Evolutionary conservation across 2,888 invertebrate genomes (phyloP), one percentile per base, ranked within the genome.

Genomic region (Limenitis camilla): DNA sequence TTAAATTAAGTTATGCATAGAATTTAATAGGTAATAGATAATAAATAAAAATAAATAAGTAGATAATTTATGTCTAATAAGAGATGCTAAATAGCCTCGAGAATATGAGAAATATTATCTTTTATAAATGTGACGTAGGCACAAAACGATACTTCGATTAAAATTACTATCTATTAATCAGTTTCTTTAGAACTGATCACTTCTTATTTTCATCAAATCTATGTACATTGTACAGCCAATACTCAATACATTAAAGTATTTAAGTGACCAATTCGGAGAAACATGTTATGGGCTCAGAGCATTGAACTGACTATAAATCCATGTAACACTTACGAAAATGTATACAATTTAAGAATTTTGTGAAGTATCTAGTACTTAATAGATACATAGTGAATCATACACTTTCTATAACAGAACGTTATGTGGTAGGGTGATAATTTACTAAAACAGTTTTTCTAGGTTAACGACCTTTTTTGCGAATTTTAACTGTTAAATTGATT

Each of bases 391-490:
- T 58, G 58, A 58, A 39, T 55, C 55, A 55, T 29, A 35, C 29
- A 43, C 40, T 47, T 60, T 49, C 54, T 52, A 31, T 51, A 51
- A 54, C 44, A 59, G 52, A 35, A 41, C 31, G 41, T 19, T 49
- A 45, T 49, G 44, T 50, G 43, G 47, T 42, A 45, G 46, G 44
- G 40, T 43, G 49, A 55, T 57, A 56, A 56, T 59, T 55, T 53
- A 39, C 53, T 43, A 45, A 40, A 53, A 44, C 48, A 49, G 49
- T 35, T 46, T 50, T 48, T 52, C 40, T 49, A 28, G 55, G 54
- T 50, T 46, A 59, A 51, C 30, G 49, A 47, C 50, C 56, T 31
- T 43, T 33, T 40, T 35, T 31, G 29, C 7, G 19, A 9, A 28
- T 9, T 48, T 27, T n/a, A 43, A n/a, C 33, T 33, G 27, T 43